A percentile compares a stretch with the other conserved stretches of the same genome.
These are phyloP conservation scores for Macaria notata DNA, from an alignment of 2,888 invertebrate species.

Conservation along the genomic window DNA sequence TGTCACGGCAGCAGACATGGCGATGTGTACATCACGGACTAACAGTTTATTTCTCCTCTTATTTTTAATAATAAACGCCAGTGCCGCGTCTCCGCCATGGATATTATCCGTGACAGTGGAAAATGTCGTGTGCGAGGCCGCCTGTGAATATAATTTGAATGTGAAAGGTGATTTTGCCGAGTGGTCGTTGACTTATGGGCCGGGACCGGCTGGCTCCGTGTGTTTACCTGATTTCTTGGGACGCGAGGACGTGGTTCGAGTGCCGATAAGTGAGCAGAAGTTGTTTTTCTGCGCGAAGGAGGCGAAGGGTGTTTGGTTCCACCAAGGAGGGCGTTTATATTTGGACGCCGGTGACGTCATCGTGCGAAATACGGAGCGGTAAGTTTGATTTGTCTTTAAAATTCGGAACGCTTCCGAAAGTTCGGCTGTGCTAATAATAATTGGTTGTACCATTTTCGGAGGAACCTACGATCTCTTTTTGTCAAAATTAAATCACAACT, in stretches of 20 bases:
- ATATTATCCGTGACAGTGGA: conserved; percentile 64
- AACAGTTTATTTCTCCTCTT: conserved; percentile 69
- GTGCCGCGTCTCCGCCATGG: conserved; percentile 67
- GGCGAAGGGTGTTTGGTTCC: conserved; percentile 59
- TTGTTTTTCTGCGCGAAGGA: conserved; percentile 66
- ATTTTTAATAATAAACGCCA: conserved; percentile 65
- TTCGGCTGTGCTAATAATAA: background rate
- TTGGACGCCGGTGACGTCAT: conserved; percentile 74
- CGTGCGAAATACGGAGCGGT: conserved; percentile 46
- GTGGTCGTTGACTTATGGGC: conserved; percentile 65
- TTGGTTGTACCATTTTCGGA: too few species aligned
- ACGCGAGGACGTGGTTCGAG: conserved; percentile 44
- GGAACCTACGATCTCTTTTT: too few species aligned
- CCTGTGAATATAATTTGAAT: conserved; percentile 61
- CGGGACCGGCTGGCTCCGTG: conserved; percentile 42
- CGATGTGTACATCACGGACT: conserved; percentile 66
- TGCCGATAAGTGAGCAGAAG: conserved; percentile 47
- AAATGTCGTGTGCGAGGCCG: conserved; percentile 50
- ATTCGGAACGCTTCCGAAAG: conserved; percentile 9
- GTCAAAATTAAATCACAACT: too few species aligned
- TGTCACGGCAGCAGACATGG: conserved; percentile 50
- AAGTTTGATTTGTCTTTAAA: conserved; percentile 38
- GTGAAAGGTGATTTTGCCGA: conserved; percentile 54
- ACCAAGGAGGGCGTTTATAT: conserved; percentile 66
- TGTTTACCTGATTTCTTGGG: conserved; percentile 48